Evolutionary conservation across 1,140 invertebrate species (phyloP), one percentile per base, ranked within the genome.

Genomic region (Trissolcus basalis): DNA sequence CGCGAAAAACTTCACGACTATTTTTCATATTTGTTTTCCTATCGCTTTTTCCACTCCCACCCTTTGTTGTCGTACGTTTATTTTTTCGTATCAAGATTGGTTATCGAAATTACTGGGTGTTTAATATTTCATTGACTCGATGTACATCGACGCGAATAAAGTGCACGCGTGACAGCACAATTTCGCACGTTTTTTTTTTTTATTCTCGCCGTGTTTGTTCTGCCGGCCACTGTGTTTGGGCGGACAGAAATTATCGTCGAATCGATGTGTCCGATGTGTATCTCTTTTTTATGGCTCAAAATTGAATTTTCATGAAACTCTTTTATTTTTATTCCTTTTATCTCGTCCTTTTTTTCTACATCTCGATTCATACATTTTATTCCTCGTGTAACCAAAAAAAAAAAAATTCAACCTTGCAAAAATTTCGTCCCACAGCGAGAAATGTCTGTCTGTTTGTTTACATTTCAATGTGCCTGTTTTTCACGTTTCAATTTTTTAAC

Each of bases 231-330:
- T 27, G 19, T 27, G 19, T 27, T 27, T 27, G 19, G 19, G 19
- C 19, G 19, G 19, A 27, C 19, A 27, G 19, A 63, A 63, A 65
- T 65, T 65, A 39, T 65, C 51, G 35, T n/a, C 13, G 58, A 36
- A 8, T 53, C 59, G 35, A 36, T 27, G 44, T 47, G 19, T 47
- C 45, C 47, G 45, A 67, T 58, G 8, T 43, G 27, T 44, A 58
- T 56, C 45, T 50, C 63, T 58, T 56, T 27, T 67, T 67, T 67
- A 67, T 50, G 47, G 39, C 9, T 35, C 36, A 43, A 53, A 68
- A 68, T 68, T 68, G 64, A 68, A 59, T 68, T 58, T 59, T 68
- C 48, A 68, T 67, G 63, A 58, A 58, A 50, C 32, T 36, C 33
- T 27, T 35, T 49, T 63, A 33, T 43, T 39, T 48, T 39, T 55